Conservation (phyloP, 2,888 invertebrate genomes). For the Sclerodermus sp. region DNA sequence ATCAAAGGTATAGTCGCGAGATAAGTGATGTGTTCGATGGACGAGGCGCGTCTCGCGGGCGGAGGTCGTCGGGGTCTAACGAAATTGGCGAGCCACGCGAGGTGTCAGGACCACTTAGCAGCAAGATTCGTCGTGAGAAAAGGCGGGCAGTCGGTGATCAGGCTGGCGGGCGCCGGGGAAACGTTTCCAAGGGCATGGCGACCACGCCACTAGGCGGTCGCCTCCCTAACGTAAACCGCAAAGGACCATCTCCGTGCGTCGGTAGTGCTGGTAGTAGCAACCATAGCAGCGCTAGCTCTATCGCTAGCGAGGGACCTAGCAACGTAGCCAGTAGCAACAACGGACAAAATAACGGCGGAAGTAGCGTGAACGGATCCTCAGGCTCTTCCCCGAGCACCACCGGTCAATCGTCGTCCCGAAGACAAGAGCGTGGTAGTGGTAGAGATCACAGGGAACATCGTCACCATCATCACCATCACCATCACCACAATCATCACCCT, state of each 20-base stretch:
- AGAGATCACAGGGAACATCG: constrained; percentile 22
- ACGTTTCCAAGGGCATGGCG: constrained; percentile 57
- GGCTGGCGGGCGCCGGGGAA: constrained; percentile 56
- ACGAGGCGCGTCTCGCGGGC: constrained; percentile 54
- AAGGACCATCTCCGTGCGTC: constrained; percentile 51
- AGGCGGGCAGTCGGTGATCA: constrained; percentile 51
- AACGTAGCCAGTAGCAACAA: constrained; percentile 19
- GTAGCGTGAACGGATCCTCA: constrained; percentile 4
- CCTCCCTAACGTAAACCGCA: constrained; percentile 55
- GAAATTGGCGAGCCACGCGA: constrained; percentile 30
- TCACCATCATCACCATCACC: constrained; percentile 32
- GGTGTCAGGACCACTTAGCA: constrained; percentile 20
- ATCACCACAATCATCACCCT: constrained; percentile 28
- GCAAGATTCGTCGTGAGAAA: constrained; percentile 30
- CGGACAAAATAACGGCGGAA: constrained; percentile 18
- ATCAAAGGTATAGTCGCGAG: constrained; percentile 11
- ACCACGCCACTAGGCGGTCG: constrained; percentile 58
- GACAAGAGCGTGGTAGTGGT: no score
- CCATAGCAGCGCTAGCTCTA: constrained; percentile 24
- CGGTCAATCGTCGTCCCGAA: no score
- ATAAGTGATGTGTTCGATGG: constrained; percentile 55
- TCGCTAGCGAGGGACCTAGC: constrained; percentile 28
- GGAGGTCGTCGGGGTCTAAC: constrained; percentile 52
- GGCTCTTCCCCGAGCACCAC: no score
- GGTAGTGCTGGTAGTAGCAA: constrained; percentile 38